phyloP scores from a whole-genome alignment of 2,888 invertebrate species.

The Cheilosia pagana region DNA sequence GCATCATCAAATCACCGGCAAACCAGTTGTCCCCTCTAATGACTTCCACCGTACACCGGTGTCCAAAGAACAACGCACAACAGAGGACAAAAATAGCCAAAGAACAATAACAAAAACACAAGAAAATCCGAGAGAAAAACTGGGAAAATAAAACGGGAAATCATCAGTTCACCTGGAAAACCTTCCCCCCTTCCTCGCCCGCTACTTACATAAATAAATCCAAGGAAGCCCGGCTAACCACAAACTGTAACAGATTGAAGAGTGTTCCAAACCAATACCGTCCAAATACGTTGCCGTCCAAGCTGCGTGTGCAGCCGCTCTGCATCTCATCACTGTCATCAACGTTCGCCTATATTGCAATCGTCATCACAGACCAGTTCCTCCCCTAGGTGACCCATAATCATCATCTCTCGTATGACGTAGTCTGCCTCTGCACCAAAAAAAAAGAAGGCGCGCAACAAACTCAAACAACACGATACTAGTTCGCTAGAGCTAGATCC shows the following conservation, averaged over 20 bases:
- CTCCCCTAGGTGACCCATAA: slow-evolving; percentile 53
- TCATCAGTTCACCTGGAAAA: slow-evolving; percentile 71
- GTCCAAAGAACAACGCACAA: slow-evolving; percentile 43
- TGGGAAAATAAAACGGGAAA: slow-evolving; percentile 67
- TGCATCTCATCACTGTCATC: slow-evolving; percentile 67
- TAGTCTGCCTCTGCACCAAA: slow-evolving; percentile 57
- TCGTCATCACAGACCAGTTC: slow-evolving; percentile 42
- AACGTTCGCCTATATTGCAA: slow-evolving; percentile 45
- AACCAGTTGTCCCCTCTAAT: slow-evolving; percentile 54
- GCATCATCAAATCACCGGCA: slow-evolving; percentile 61
- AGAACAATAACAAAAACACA: slow-evolving; percentile 66
- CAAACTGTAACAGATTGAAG: slow-evolving; percentile 60
- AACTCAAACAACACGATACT: slow-evolving; percentile 14
- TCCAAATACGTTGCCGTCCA: slow-evolving; percentile 50
- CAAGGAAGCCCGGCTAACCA: slow-evolving; percentile 7
- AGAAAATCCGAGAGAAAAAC: slow-evolving; percentile 48
- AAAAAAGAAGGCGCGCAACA: slow-evolving; percentile 25
- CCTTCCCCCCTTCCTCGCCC: slow-evolving; percentile 11
- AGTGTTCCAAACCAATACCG: slow-evolving; percentile 37
- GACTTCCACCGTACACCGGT: slow-evolving; percentile 51
- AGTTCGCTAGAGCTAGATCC: slow-evolving; percentile 2
- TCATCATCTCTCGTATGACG: slow-evolving; percentile 55
- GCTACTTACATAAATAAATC: slow-evolving; percentile 57
- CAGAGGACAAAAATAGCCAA: slow-evolving; percentile 63
- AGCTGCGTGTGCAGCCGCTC: slow-evolving; percentile 20